Evolutionary conservation across 23 tunicate species (phyloP).

Genomic region (Trididemnum miniatum): DNA sequence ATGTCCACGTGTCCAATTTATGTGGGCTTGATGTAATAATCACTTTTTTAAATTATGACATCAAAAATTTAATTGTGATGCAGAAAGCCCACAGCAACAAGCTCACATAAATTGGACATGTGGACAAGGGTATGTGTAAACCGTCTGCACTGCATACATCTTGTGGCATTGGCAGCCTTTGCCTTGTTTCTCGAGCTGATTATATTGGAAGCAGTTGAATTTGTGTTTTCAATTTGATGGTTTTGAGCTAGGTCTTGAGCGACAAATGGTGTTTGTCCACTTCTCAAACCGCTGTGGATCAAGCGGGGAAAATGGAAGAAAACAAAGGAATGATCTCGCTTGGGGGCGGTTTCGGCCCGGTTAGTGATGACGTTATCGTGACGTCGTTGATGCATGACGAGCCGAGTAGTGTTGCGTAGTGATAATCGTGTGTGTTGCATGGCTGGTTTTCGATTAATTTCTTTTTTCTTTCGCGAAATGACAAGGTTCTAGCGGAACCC

Average conservation of each 20-base stretch:
- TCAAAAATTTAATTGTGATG: too few relatives aligned
- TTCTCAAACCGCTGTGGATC: constrained; percentile 83
- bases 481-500: constrained; percentile 75
- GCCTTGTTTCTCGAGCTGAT: too few relatives aligned
- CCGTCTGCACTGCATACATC: too few relatives aligned
- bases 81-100: too few relatives aligned
- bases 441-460: not conserved
- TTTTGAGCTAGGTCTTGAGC: constrained; percentile 61
- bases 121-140: too few relatives aligned
- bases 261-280: constrained; percentile 81
- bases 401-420: not conserved
- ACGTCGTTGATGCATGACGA: constrained; percentile 1
- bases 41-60: too few relatives aligned
- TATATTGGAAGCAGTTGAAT: too few relatives aligned
- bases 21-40: too few relatives aligned
- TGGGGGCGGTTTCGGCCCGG: constrained; percentile 99
- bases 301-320: constrained; percentile 12
- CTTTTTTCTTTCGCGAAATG: not conserved
- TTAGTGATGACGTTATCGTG: constrained; percentile 46
- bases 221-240: too few relatives aligned
- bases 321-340: constrained; percentile 37
- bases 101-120: too few relatives aligned
- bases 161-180: too few relatives aligned
- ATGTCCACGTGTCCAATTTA: too few relatives aligned
- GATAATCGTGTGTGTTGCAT: not conserved